Evolutionary conservation across 2,113 vertebrate genomes (phyloP).

Genomic region (Danionella cerebrum): DNA sequence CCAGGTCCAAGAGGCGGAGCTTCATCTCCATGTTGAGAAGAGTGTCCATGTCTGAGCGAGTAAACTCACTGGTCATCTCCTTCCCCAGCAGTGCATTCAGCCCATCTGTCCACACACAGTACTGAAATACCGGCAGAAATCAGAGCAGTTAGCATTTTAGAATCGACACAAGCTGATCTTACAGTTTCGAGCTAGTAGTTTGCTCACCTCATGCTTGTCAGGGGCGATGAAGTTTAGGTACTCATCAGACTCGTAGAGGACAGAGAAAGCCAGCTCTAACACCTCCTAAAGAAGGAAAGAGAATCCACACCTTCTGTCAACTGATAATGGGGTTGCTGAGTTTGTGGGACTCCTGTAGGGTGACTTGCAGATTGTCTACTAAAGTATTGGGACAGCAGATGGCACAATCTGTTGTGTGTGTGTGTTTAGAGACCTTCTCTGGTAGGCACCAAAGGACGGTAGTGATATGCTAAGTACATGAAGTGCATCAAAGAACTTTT

Average conservation of each 20-base stretch:
- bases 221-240: slow-evolving; percentile 98
- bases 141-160: not conserved
- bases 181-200: not conserved
- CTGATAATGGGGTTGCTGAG: slow-evolving; percentile 29
- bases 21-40: slow-evolving; percentile 99
- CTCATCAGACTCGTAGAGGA: slow-evolving; percentile 94
- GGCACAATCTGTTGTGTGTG: slow-evolving; percentile 19
- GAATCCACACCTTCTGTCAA: slow-evolving; percentile 15
- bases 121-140: slow-evolving; percentile 60
- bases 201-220: slow-evolving; percentile 95
- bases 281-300: slow-evolving; percentile 74
- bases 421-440: not conserved
- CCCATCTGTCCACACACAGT: slow-evolving; percentile 97
- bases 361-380: slow-evolving; percentile 4
- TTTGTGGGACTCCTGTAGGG: slow-evolving; percentile 12
- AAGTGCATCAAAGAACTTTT: not conserved
- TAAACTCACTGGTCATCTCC: slow-evolving; percentile 96
- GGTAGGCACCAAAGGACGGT: slow-evolving; percentile 9
- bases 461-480: not conserved
- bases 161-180: not conserved
- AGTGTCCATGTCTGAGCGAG: slow-evolving; percentile 89
- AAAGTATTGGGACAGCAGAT: slow-evolving; percentile 36
- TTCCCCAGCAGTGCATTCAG: slow-evolving; percentile 94
- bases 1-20: slow-evolving; percentile 93
- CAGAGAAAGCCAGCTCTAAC: slow-evolving; percentile 94